Conservation (phyloP, 2,888 invertebrate species). For the Pseudoips prasinana region DNA sequence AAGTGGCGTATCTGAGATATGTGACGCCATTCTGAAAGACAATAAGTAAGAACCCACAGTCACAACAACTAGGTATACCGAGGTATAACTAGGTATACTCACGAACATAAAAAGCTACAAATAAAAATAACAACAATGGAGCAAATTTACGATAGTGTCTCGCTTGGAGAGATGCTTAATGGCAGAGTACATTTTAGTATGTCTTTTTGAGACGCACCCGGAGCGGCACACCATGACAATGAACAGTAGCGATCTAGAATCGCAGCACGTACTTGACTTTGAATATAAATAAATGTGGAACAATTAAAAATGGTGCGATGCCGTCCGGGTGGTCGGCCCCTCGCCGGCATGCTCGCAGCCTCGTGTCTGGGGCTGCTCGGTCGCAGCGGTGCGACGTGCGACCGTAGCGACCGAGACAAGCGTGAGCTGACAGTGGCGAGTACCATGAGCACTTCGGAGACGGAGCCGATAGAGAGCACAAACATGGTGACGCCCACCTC, state of each 20-base stretch:
- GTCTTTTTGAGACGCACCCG: conserved; percentile 56
- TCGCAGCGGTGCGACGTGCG: conserved; percentile 57
- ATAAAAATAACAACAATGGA: conserved; percentile 55
- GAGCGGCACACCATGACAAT: conserved; percentile 48
- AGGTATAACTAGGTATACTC: no score
- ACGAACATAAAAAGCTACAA: conserved; percentile 67
- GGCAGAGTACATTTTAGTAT: conserved; percentile 57
- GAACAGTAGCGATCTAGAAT: conserved; percentile 15
- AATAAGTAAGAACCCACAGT: conserved; percentile 57
- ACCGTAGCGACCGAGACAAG: conserved; percentile 65
- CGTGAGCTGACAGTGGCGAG: conserved; percentile 74
- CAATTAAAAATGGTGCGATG: conserved; percentile 37
- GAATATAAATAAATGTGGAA: conserved; percentile 2
- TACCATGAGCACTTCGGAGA: conserved; percentile 99
- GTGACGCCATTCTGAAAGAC: conserved; percentile 44
- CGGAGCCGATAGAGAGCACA: conserved; percentile 98
- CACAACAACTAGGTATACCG: conserved; percentile 55
- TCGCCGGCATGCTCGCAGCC: conserved; percentile 71
- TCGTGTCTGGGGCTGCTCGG: conserved; percentile 80
- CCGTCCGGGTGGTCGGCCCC: conserved; percentile 48
- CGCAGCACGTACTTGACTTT: conserved; percentile 2
- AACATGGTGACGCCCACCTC: conserved; percentile 99
- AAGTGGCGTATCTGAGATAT: conserved; percentile 43
- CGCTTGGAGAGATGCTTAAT: conserved; percentile 55
- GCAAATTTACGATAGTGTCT: conserved; percentile 53